Evolutionary conservation across 2,797 vertebrate species (phyloP).

Genomic region (Gallinago nigripennis): DNA sequence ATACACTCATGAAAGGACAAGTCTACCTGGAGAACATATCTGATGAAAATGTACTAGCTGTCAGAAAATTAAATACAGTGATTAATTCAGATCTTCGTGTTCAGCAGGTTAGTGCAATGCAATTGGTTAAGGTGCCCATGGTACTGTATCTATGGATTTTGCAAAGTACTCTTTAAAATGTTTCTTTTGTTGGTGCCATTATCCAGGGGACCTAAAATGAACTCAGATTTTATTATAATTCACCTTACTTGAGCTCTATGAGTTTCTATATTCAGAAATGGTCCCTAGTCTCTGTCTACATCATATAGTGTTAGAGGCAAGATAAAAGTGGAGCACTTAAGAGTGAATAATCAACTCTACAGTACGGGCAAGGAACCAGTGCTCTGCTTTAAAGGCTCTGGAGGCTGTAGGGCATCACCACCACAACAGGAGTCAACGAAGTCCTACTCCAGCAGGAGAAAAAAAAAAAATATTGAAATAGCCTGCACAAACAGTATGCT

Average conservation of each 20-base stretch:
- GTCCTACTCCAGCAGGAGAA: neutral
- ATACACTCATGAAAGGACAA: conserved; percentile 82
- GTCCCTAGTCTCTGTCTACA: neutral
- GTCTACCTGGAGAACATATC: conserved; percentile 81
- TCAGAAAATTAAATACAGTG: conserved; percentile 81
- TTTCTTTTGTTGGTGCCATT: conserved; percentile 48
- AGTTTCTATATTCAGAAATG: conserved; percentile 33
- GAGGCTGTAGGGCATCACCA: neutral
- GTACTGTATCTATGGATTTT: conserved; percentile 32
- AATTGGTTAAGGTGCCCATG: neutral
- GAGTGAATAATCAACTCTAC: conserved; percentile 41
- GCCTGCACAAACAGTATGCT: neutral
- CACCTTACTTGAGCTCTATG: conserved; percentile 17
- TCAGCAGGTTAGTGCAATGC: conserved; percentile 77
- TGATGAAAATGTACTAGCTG: conserved; percentile 79
- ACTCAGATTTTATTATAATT: conserved; percentile 44
- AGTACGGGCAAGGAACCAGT: neutral
- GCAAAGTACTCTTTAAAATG: conserved; percentile 23
- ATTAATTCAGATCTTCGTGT: conserved; percentile 77
- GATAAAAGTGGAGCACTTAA: conserved; percentile 21
- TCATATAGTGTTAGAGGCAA: neutral
- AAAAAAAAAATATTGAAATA: neutral
- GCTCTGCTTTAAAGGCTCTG: neutral
- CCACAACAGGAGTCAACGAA: neutral
- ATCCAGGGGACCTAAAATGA: conserved; percentile 47